These are phyloP conservation scores for Mustelus asterias DNA, from an alignment of 2,113 vertebrate genomes.

Conservation along the genomic window DNA sequence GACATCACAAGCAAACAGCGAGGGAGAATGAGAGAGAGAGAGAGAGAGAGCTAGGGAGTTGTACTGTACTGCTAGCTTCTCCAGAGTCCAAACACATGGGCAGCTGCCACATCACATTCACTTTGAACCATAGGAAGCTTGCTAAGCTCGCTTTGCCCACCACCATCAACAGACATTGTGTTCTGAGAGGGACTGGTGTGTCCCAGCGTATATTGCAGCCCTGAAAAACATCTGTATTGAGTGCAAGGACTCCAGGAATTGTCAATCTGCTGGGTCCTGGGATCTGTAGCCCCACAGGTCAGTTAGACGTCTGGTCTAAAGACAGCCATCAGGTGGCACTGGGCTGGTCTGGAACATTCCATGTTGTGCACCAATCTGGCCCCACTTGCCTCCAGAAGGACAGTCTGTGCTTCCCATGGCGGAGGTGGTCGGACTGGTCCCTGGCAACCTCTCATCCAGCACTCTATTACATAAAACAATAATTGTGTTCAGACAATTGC, in stretches of 20 bases:
- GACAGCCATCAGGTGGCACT: background rate
- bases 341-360: background rate
- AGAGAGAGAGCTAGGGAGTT: background rate
- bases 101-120: background rate
- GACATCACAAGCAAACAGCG: background rate
- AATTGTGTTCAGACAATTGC: background rate
- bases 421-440: background rate
- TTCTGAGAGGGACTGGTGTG: background rate
- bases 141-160: background rate
- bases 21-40: no score
- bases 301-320: background rate
- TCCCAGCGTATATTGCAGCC: background rate
- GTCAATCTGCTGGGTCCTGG: background rate
- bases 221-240: background rate
- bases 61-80: background rate
- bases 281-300: background rate
- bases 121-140: background rate
- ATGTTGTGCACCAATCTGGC: background rate
- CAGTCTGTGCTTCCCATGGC: background rate
- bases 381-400: background rate
- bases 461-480: background rate
- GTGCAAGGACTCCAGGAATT: background rate
- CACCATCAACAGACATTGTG: background rate
- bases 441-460: background rate
- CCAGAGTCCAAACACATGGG: background rate